Base-by-base conservation (phyloP, 64 coral and sea anemone genomes). In the Dendrophyllia cribrosa region DNA sequence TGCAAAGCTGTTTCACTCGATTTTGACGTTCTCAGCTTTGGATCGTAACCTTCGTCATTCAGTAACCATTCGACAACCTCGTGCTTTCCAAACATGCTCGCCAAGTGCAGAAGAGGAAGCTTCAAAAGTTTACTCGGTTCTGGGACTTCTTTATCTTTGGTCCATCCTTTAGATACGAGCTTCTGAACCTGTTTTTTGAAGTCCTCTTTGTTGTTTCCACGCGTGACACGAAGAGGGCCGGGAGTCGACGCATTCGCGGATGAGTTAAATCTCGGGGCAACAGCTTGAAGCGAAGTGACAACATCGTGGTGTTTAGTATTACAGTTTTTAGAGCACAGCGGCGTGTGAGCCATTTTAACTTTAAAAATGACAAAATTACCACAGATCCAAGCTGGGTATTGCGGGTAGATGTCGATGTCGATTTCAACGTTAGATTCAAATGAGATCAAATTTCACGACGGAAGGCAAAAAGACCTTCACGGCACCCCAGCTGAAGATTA, bases 11-110 rank as follows among this genome's bases (percentile, higher is more conserved):
- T 79, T 26, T 79, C 77, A 11, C 55, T 25, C 2, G 77, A 59
- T 43, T 22, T 58, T 3, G 52, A 43, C 4, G 77, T 58, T 59
- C 23, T 59, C 4, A 60, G 13, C 1, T 56, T 55, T 7, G 55
- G 53, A 59, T 79, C 77, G 77, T 59, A 79, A 6, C 16, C 55
- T 59, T 79, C 55, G 5, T 79, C 77, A 12, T 79, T 60, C 56
- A 79, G 25, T 24, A 79, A 59, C 77, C 77, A 79, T 58, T 79
- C 77, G 12, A 79, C 77, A 22, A 56, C 50, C 20, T 79, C 77
- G 52, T 79, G 56, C 55, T 79, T 88, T 43, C 86, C 86, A 88
- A 88, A 88, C 86, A 88, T 88, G 51, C 86, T 70, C 25, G 70
- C 86, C 47, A 88, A 26, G 51, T 88, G 86, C 52, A 88, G 45